A percentile compares a stretch with the other conserved stretches of the same genome.
Conservation (phyloP, 2,113 vertebrate genomes). For the Hystrix brachyura region DNA sequence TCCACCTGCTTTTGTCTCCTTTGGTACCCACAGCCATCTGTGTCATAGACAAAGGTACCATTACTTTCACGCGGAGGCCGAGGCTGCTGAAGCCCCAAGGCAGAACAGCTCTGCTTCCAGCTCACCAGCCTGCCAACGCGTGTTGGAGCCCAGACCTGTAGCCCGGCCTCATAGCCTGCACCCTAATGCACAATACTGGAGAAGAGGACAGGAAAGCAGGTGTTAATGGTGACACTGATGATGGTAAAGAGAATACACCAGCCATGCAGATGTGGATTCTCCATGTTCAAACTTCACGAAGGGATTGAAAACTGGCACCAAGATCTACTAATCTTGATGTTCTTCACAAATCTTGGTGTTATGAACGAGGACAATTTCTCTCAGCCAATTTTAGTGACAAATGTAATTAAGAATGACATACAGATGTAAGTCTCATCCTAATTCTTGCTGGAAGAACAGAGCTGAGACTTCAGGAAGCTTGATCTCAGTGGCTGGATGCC, state of each 20-base stretch:
- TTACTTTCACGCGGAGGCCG: no score
- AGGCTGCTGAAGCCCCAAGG: not conserved
- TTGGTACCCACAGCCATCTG: not conserved
- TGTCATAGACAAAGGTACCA: not conserved
- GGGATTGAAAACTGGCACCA: not conserved
- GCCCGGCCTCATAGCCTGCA: accelerated
- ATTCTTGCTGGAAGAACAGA: not conserved
- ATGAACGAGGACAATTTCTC: not conserved
- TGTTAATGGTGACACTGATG: accelerated
- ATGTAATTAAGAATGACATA: not conserved
- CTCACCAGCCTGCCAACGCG: accelerated
- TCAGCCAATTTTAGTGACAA: not conserved
- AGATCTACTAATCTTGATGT: not conserved
- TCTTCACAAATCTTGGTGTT: not conserved
- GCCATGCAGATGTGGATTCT: accelerated
- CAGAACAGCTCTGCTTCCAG: accelerated
- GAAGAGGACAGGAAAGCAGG: accelerated
- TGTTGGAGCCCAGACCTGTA: not conserved
- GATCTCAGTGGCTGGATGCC: not conserved
- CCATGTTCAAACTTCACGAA: not conserved
- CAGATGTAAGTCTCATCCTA: not conserved
- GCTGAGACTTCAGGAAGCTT: no score
- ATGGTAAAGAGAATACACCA: accelerated
- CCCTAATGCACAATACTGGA: not conserved
- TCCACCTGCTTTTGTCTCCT: not conserved